Evolutionary conservation across 92 coral and sea anemone species (phyloP), one percentile per base, ranked within the genome.

Genomic region (Epizoanthus illoricatus): DNA sequence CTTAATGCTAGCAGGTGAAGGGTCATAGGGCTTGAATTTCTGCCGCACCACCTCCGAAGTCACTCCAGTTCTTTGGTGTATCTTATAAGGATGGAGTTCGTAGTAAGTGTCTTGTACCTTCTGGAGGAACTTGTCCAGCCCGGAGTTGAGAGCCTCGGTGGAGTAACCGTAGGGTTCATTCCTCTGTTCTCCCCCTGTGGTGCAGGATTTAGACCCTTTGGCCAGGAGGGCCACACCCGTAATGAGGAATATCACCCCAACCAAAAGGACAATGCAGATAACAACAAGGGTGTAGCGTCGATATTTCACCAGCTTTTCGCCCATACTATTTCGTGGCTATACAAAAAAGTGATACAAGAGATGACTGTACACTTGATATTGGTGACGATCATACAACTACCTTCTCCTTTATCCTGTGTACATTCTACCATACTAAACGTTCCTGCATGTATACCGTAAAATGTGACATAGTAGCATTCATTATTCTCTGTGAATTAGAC

Each of bases 121-220:
- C 74, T 84, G 88, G 10, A 94, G 85, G 83, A 92, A 90, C 73
- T 61, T 83, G 68, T 86, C 93, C 73, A 94, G 79, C 72, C 96
- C 89, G 24, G 89, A 76, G 8, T 88, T 68, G 17, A 42, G 69
- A 20, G 98, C 97, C 58, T 92, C 92, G 61, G 82, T 67, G 18
- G 95, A 91, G 65, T 75, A 86, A 7, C 81, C 87, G 63, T 92
- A 91, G 0, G 59, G 11, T 63, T 40, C 18, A 20, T 59, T n/a
- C 71, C n/a, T 78, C 3, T 52, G 39, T 52, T 52, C 36, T 15
- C 21, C 40, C 19, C 61, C 43, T 36, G 8, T 73, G 28, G 40
- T 73, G 63, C 79, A 73, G 61, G 5, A 16, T 15, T 49, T 52
- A 10, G 63, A 54, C 17, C 43, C 79, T 73, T 61, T 73, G 79